Percentiles rank a stretch among this genome's conserved stretches.
Evolutionary conservation across 2,797 vertebrate species (phyloP).

Genomic region (Muraenolepis orangiensis): DNA sequence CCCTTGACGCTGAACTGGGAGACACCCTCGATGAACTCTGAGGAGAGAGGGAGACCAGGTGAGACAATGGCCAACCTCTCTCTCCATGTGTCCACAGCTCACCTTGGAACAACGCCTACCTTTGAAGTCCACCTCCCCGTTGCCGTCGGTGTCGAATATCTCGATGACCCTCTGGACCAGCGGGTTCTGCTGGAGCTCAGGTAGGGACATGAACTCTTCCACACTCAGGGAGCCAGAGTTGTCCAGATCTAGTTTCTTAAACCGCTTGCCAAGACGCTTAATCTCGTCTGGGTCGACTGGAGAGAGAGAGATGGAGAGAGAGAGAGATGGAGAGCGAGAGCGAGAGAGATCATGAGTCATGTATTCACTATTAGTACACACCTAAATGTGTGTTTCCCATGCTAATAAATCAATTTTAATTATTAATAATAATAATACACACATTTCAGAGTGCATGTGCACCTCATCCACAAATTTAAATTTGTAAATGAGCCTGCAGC

Average conservation of each 20-base stretch:
- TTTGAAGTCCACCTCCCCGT: slow-evolving; percentile 99
- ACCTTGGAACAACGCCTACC: slow-evolving; percentile 79
- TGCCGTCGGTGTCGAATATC: slow-evolving; percentile 97
- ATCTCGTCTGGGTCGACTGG: slow-evolving; percentile 98
- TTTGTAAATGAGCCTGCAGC: too few relatives aligned
- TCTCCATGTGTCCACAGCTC: neutral
- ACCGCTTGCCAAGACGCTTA: slow-evolving; percentile 98
- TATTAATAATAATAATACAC: too few relatives aligned
- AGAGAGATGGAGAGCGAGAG: too few relatives aligned
- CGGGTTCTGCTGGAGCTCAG: slow-evolving; percentile 97
- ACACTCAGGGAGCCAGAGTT: slow-evolving; percentile 99
- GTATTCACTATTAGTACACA: too few relatives aligned
- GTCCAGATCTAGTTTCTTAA: slow-evolving; percentile 99
- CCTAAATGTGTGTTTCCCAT: too few relatives aligned
- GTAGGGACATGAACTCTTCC: slow-evolving; percentile 99
- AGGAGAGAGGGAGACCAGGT: slow-evolving; percentile 30
- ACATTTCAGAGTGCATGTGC: too few relatives aligned
- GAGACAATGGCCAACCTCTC: neutral
- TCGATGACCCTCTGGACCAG: slow-evolving; percentile 98
- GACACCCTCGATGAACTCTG: slow-evolving; percentile 98
- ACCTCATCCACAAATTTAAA: too few relatives aligned
- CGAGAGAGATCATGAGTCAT: too few relatives aligned
- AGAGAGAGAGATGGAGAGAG: slow-evolving; percentile 19
- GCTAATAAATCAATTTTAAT: too few relatives aligned
- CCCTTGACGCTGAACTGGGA: slow-evolving; percentile 99